phyloP scores from a whole-genome alignment of 2,113 vertebrate genomes.

The Ptilonorhynchus violaceus region DNA sequence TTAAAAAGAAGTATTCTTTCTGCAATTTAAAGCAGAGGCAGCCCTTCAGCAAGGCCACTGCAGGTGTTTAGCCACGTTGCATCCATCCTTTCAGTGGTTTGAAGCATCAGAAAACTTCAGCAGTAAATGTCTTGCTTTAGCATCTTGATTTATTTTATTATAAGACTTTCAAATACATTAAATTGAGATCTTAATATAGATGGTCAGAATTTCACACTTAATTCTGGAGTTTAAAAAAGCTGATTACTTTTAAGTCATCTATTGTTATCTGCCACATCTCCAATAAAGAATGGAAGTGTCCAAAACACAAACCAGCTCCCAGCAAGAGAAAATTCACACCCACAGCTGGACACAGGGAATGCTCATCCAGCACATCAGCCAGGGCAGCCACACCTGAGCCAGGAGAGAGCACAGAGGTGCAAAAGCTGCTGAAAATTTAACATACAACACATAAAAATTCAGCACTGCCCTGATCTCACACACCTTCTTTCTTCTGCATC shows the following conservation, averaged over 20 bases:
- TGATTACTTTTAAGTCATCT: background rate
- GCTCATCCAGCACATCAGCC: background rate
- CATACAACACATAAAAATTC: background rate
- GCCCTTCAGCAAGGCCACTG: background rate
- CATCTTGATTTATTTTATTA: background rate
- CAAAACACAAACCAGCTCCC: background rate
- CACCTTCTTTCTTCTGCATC: background rate
- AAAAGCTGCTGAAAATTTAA: background rate
- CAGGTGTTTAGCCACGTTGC: background rate
- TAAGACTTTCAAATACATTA: background rate
- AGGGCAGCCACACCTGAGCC: background rate
- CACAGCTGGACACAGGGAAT: too few relatives aligned
- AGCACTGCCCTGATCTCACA: background rate
- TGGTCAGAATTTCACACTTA: background rate
- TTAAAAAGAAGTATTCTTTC: background rate
- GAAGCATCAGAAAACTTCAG: background rate
- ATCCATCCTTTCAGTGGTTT: background rate
- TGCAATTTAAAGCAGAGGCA: background rate
- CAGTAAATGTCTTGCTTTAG: background rate
- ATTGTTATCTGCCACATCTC: background rate
- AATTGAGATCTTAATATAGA: background rate
- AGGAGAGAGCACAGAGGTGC: background rate
- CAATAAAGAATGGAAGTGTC: background rate
- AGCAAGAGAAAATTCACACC: background rate
- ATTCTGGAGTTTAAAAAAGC: background rate